Evolutionary conservation across 2,113 vertebrate species (phyloP), one percentile per base, ranked within the genome.

Genomic region (Neodon shergylaensis): DNA sequence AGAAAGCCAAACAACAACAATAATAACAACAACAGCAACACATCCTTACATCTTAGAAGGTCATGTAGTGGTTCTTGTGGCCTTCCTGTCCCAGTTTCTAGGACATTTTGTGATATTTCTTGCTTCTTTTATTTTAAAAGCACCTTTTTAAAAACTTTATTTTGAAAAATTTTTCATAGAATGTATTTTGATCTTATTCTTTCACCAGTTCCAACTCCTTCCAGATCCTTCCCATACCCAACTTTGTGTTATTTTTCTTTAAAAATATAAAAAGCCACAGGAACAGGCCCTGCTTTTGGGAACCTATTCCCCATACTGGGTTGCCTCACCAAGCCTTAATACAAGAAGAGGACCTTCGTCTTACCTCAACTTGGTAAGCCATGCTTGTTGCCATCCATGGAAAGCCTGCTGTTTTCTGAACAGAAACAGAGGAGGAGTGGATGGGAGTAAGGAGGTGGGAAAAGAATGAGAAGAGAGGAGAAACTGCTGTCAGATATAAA

Each of bases 91-190:
- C 81, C 12, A 39, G 7, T 66, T 94, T 21, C 47, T 1, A 66
- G 89, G 70, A 49, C 8, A 90, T 33, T 26, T 76, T 22, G 9
- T 88, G 28, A 68, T 91, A 72, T 94, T 90, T 92, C 44, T 90
- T 83, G 39, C 26, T 81, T 90, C 44, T 58, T 0, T 83, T 4
- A 49, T 17, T 65, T 97, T 95, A 39, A 87, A 47, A 82, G n/a
- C 17, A 79, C 8, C 17, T 0, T 28, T 36, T 79, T 79, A 52
- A 78, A 58, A 58, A 58, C 5, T 52, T 78, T 78, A 19, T 21
- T 79, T 52, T 52, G 31, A 36, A 79, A 52, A 4, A 1, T 79
- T 5, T 78, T 79, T 79, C 33, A 49, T 16, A 26, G 5, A 13
- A 39, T 26, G 58, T 58, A 58, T 26, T 82, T 61, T 82, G 52